Base-by-base conservation (phyloP, 2,888 invertebrate species). In the Xylota segnis region DNA sequence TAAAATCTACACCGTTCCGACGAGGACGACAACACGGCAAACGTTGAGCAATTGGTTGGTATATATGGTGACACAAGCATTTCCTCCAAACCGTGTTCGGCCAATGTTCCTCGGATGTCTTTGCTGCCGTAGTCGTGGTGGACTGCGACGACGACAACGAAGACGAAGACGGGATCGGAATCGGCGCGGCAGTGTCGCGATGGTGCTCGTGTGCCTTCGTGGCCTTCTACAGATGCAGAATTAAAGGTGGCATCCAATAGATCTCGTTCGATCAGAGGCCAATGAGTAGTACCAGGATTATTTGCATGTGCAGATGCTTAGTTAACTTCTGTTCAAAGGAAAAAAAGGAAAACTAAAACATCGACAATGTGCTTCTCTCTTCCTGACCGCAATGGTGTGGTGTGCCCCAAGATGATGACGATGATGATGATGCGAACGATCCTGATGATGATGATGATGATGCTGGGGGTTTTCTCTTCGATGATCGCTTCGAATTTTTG, bases 11-110 rank as follows among this genome's bases (percentile, higher is more conserved):
- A 83, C 84, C 43, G 50, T 75, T 71, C 34, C 56, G 54, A 72
- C 32, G 61, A 77, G 50, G 52, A 34, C 65, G 54, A n/a, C 66
- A 54, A 23, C 65, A 43, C 56, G 59, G 40, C 63, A 47, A 58
- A 76, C 84, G 79, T 59, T 76, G 66, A 81, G 88, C 89, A 83
- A 83, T 83, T 83, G 83, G 83, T 79, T 83, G 74, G 68, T 61
- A 66, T 74, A 79, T 74, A 83, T 79, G 79, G 83, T 83, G 83
- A 83, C 79, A 83, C 78, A 83, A 68, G 74, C 74, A 83, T 78
- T 83, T 72, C 68, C 72, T 54, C 58, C 66, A 45, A 54, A 78
- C 63, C 77, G 14, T 83, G 71, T 71, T 63, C 77, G 14, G 23
- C 59, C 66, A 65, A 76, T 82, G 82, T 63, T 68, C 63, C 54